Base-by-base conservation (phyloP, 2,797 vertebrate genomes). In the Heterohyrax brucei region DNA sequence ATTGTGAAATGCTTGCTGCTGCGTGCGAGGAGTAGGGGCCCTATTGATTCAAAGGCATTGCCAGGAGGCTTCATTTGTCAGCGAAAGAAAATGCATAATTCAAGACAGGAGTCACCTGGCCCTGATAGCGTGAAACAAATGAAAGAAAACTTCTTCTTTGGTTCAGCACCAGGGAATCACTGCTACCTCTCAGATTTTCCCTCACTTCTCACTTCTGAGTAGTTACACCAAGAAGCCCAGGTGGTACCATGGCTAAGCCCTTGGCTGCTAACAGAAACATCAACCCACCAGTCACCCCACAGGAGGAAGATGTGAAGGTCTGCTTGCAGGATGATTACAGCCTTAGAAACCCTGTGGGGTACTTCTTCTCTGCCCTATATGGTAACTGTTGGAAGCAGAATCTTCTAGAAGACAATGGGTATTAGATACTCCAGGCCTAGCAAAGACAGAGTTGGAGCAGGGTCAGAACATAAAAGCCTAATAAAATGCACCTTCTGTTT, bases 101-200 rank as follows among this genome's bases (percentile, higher is more conserved):
- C 95, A 91, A 84, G 81, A 84, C 22, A 24, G 94, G 96, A 84
- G 89, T 96, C 87, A 93, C 89, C 92, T 93, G 84, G 72, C 53
- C 83, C 84, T n/a, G 56, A 85, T 94, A 94, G 86, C 72, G 24
- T 66, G 80, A 89, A 94, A 94, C 78, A 79, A 97, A 93, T 53
- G 64, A 93, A 96, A 87, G 79, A 78, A 80, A 96, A 93, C 83
- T 87, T 75, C 78, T 33, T 80, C 75, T 91, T 80, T 72, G 66
- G 68, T 61, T 97, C 72, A 13, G 56, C 0, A 1, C 83, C 72
- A 75, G 66, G 28, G 22, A 96, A 72, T 48, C 76, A 90, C 61
- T 83, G 33, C 28, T 48, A 30, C 7, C 3, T 24, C n/a, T 86
- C 3, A 30, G 66, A 18, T 10, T 33, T 85, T 86, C 28, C 18